phyloP scores from a whole-genome alignment of 64 coral and sea anemone genomes.

The Montipora foliosa region DNA sequence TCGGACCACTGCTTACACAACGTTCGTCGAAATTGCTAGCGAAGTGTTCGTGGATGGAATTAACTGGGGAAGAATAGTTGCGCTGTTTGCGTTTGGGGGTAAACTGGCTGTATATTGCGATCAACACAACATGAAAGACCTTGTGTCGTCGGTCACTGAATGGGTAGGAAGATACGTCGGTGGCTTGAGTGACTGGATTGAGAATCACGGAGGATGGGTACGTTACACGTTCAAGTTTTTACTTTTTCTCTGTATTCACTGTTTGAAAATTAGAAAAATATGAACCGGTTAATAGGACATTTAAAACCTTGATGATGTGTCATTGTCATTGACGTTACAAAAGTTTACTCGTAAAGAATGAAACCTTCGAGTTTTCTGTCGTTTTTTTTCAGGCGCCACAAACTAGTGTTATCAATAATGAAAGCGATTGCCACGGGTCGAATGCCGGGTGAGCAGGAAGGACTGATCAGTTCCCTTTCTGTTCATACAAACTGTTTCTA shows the following conservation, averaged over 20 bases:
- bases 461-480: not conserved
- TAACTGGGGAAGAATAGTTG: too few species aligned
- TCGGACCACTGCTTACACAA: too few species aligned
- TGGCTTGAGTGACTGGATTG: slow-evolving; percentile 88
- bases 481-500: not conserved
- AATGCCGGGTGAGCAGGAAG: not conserved
- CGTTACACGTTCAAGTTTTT: slow-evolving; percentile 25
- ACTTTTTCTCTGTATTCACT: slow-evolving; percentile 27
- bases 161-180: slow-evolving; percentile 91
- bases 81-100: too few species aligned
- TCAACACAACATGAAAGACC: slow-evolving; percentile 91
- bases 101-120: slow-evolving; percentile 96
- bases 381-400: slow-evolving; percentile 3
- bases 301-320: too few species aligned
- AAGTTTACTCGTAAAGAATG: slow-evolving; percentile 8
- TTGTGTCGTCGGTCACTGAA: slow-evolving; percentile 77
- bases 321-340: not conserved
- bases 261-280: not conserved
- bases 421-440: not conserved
- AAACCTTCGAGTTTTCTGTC: slow-evolving; percentile 15
- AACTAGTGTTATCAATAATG: slow-evolving; percentile 43
- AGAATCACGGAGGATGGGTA: slow-evolving; percentile 98
- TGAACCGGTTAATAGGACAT: not conserved
- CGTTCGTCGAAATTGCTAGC: too few species aligned
- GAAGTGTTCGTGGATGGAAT: too few species aligned